These are phyloP conservation scores for Abramis brama DNA, from an alignment of 2,113 vertebrate genomes.

Conservation along the genomic window DNA sequence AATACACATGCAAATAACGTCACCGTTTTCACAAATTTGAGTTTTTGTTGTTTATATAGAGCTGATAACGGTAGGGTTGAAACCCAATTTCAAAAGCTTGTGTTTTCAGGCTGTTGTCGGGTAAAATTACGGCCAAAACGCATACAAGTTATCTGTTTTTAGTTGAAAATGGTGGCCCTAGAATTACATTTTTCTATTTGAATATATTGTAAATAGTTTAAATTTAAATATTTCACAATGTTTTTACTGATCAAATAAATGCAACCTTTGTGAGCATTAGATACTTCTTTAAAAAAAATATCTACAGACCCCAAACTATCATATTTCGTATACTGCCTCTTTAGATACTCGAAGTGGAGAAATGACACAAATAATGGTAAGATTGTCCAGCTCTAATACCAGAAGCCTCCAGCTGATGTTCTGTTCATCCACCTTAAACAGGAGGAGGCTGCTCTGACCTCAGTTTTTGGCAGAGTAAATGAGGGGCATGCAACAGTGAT, in stretches of 20 bases:
- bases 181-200: not conserved
- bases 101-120: too few relatives aligned
- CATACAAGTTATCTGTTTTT: too few relatives aligned
- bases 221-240: not conserved
- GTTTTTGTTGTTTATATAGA: too few relatives aligned
- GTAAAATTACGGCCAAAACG: too few relatives aligned
- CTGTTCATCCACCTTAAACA: not conserved
- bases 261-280: not conserved
- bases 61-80: too few relatives aligned
- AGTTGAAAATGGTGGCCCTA: too few relatives aligned
- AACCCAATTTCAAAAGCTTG: too few relatives aligned
- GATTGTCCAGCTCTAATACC: not conserved
- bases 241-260: not conserved
- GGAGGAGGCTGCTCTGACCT: slow-evolving; percentile 21
- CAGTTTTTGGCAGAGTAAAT: slow-evolving; percentile 1
- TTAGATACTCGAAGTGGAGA: slow-evolving; percentile 18
- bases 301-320: not conserved
- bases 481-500: slow-evolving; percentile 14
- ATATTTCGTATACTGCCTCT: not conserved
- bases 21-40: too few relatives aligned
- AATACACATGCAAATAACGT: too few relatives aligned
- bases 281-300: not conserved
- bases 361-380: slow-evolving; percentile 6
- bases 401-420: slow-evolving; percentile 6
- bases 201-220: not conserved